Conservation (phyloP, 2,113 vertebrate species). For the Poeciliopsis retropinna region DNA sequence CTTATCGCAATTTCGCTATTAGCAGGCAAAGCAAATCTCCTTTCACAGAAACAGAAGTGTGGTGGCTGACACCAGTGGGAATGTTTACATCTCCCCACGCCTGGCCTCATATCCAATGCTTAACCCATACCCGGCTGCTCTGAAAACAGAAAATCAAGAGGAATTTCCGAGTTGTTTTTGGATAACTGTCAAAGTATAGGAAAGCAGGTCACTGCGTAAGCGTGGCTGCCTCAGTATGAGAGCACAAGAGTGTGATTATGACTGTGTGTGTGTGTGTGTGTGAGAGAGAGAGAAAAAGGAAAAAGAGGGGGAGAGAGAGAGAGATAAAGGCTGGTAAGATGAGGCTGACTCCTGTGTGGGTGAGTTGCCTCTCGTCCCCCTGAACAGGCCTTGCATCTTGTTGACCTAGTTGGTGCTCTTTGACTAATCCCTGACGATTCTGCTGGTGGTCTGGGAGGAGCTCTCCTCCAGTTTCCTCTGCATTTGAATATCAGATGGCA, state of each 20-base stretch:
- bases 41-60: conserved; percentile 59
- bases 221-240: conserved; percentile 39
- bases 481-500: conserved; percentile 83
- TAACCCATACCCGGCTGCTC: conserved; percentile 67
- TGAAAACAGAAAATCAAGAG: conserved; percentile 69
- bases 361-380: conserved; percentile 58
- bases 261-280: too few relatives aligned
- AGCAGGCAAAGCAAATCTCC: conserved; percentile 15
- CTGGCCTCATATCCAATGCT: conserved; percentile 69
- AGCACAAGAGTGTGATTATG: neutral
- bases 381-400: conserved; percentile 72
- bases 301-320: neutral
- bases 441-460: conserved; percentile 79
- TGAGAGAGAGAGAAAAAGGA: neutral
- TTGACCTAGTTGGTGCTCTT: conserved; percentile 84
- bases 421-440: conserved; percentile 79
- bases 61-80: conserved; percentile 67
- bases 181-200: conserved; percentile 72
- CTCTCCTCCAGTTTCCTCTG: conserved; percentile 70
- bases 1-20: conserved; percentile 30
- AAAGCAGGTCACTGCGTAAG: conserved; percentile 76
- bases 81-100: conserved; percentile 72
- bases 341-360: conserved; percentile 65
- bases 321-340: conserved; percentile 45
- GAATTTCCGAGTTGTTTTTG: conserved; percentile 79